Evolutionary conservation across 1,140 invertebrate species (phyloP).

Genomic region (Diorhabda sublineata): DNA sequence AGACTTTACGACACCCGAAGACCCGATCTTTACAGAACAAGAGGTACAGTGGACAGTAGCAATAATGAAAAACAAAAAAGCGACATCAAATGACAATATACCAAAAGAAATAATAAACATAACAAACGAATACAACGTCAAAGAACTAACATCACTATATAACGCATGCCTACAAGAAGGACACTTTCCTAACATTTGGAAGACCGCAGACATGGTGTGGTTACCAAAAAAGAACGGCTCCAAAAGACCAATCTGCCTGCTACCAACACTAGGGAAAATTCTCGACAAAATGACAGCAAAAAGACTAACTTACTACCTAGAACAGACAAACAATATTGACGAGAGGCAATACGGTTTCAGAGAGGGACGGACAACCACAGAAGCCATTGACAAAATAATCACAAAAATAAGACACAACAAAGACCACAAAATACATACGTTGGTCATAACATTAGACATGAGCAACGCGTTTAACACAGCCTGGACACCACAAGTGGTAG

Average conservation of each 20-base stretch:
- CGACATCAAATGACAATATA: not conserved
- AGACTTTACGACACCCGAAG: too few species aligned
- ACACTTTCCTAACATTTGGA: conserved; percentile 6
- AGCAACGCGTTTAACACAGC: too few species aligned
- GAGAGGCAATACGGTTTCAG: conserved; percentile 25
- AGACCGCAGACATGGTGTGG: conserved; percentile 5
- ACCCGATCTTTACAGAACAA: too few species aligned
- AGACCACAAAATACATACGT: too few species aligned
- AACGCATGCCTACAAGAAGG: conserved; percentile 1
- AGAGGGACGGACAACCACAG: too few species aligned
- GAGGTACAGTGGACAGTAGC: not conserved
- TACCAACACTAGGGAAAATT: conserved; percentile 1
- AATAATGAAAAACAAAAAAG: conserved; percentile 2
- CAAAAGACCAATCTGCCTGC: not conserved
- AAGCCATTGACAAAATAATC: too few species aligned
- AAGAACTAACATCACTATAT: not conserved
- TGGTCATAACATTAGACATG: too few species aligned
- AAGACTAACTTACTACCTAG: conserved; percentile 3
- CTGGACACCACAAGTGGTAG: too few species aligned
- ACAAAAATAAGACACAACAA: too few species aligned
- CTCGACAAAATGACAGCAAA: conserved; percentile 3
- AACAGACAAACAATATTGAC: not conserved
- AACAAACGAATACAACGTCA: not conserved
- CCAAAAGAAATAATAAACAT: too few species aligned
- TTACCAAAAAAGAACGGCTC: not conserved